Conservation (phyloP, 2,797 vertebrate genomes). For the Pachyuromys duprasi region DNA sequence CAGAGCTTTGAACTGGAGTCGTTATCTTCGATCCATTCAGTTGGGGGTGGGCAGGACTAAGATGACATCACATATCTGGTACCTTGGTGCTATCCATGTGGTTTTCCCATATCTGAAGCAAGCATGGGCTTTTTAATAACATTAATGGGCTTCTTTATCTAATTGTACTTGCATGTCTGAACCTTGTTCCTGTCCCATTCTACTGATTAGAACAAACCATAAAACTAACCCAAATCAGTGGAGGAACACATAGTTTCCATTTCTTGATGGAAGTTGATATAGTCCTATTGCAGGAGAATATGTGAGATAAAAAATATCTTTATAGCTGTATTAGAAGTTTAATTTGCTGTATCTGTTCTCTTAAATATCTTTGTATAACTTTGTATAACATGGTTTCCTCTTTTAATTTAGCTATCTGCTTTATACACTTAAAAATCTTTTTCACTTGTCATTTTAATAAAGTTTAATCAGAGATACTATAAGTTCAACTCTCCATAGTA, state of each 20-base stretch:
- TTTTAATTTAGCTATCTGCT: conserved; percentile 11
- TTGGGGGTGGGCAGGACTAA: too few relatives aligned
- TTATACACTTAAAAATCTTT: not conserved
- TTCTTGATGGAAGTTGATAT: not conserved
- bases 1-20: too few relatives aligned
- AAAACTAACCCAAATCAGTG: not conserved
- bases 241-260: not conserved
- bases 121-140: not conserved
- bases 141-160: not conserved
- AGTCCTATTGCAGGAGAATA: not conserved
- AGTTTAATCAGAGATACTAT: not conserved
- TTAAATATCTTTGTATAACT: conserved; percentile 14
- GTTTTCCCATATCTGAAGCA: too few relatives aligned
- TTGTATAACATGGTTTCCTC: conserved; percentile 23
- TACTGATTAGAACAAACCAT: not conserved
- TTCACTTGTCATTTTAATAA: conserved; percentile 1
- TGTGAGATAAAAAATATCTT: not conserved
- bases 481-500: not conserved
- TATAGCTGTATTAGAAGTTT: not conserved
- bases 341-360: not conserved
- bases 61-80: too few relatives aligned
- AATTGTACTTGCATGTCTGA: not conserved
- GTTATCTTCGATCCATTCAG: too few relatives aligned
- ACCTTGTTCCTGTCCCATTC: not conserved
- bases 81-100: too few relatives aligned